These are phyloP conservation scores for Anguilla japonica DNA, from an alignment of 2,113 vertebrate genomes.

Conservation along the genomic window DNA sequence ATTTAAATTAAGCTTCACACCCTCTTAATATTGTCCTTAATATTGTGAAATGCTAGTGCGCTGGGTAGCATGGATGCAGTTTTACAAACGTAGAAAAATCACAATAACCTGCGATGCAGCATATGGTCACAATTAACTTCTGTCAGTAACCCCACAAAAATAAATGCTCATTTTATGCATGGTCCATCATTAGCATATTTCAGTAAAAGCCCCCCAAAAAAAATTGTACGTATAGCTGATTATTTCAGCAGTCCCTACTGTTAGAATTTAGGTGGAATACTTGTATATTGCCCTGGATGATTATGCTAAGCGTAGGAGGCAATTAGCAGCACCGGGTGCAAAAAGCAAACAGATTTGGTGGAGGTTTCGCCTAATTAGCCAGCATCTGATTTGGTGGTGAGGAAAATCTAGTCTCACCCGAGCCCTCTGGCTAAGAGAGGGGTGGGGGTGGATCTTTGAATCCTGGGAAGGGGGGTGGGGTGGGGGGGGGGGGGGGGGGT, in stretches of 20 bases:
- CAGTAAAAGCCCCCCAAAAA: too few relatives aligned
- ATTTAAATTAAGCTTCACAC: conserved; percentile 18
- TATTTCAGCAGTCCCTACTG: not conserved
- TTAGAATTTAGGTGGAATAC: conserved; percentile 24
- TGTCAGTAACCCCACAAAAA: not conserved
- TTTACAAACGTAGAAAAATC: not conserved
- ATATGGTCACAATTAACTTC: not conserved
- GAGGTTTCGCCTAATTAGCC: conserved; percentile 56
- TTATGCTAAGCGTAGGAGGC: conserved; percentile 51
- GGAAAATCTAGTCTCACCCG: conserved; percentile 5
- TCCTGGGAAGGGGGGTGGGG: not conserved
- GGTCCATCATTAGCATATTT: not conserved
- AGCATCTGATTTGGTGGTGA: not conserved
- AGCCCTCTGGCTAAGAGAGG: conserved; percentile 35
- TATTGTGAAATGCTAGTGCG: not conserved
- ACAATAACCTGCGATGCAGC: not conserved
- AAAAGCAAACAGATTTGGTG: conserved; percentile 60
- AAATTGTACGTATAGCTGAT: not conserved
- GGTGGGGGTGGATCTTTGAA: conserved; percentile 9
- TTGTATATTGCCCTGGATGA: conserved; percentile 37
- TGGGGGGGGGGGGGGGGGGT: not conserved
- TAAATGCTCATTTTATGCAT: not conserved
- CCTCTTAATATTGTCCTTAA: not conserved
- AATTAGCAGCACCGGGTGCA: conserved; percentile 54
- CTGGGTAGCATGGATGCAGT: not conserved